Evolutionary conservation across 2,797 vertebrate genomes (phyloP), one percentile per base, ranked within the genome.

Genomic region (Xiphophorus birchmanni): DNA sequence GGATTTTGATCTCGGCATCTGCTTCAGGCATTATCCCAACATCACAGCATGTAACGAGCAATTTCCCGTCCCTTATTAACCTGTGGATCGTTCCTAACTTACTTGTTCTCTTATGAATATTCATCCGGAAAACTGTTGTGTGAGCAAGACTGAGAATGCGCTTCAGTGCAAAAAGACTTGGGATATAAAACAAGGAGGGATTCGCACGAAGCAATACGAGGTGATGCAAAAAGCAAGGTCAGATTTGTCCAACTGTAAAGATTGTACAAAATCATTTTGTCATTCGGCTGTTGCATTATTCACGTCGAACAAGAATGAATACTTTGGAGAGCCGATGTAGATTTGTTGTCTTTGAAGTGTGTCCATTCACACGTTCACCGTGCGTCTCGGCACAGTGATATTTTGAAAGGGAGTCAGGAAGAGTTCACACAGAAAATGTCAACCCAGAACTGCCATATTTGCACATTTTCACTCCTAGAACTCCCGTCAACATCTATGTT

Each of bases 391-490:
- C 45, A 26, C 75, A 35, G 77, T 91, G 92, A 93, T 91, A 92
- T 95, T 94, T 94, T 73, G 69, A 74, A 84, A 58, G 40, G 83
- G 78, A 94, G 91, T 87, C 90, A 80, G 84, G 29, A 44, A 75
- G 87, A 92, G 91, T 95, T 94, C 91, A 90, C 82, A 45, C 82
- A 71, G 84, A 74, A 94, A 94, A 95, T 94, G 91, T 93, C 94
- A 94, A 82, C 78, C 81, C 0, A 26, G 69, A 80, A 85, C 88
- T 85, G 83, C 40, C 84, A 82, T 92, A 90, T 89, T 91, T 21
- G 13, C 82, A 44, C 56, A 74, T 78, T 74, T 83, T 89, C 42
- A 81, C 90, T 87, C 88, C 85, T 47, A 47, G 0, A 74, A 86
- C 77, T 91, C 88, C 78, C 88, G 90, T 89, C 85, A 90, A 86